Evolutionary conservation across 1,140 invertebrate species (phyloP), one percentile per base, ranked within the genome.

Genomic region (Hormaphis cornu): DNA sequence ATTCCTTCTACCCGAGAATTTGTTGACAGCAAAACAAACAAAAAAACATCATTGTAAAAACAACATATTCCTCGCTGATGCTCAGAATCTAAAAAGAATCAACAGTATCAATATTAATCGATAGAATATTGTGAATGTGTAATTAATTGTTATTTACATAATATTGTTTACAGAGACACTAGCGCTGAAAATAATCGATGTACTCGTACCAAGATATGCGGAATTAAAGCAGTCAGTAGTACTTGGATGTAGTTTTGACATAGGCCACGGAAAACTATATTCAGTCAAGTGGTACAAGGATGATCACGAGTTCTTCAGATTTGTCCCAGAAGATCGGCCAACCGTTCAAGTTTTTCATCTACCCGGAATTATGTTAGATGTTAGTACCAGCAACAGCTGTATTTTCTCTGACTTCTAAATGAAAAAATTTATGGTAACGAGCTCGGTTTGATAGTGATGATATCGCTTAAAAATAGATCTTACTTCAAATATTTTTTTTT

Each of bases 251-350:
- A 69, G 46, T 30, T 76, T 75, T 48, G 74, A 73, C 35, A 28
- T 75, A 1, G 72, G 72, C 3, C 30, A 53, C 12, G 70, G 42
- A 5, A 76, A 71, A 48, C 48, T 76, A 10, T 86, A 86, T 74
- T 84, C 84, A 2, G 82, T 86, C 20, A 86, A 84, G 73, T 87
- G 86, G 86, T 85, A 84, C 78, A 86, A 85, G 74, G 83, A 85
- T 71, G 80, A 80, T 12, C 72, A 76, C 3, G 83, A 86, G 73
- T 85, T 87, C 76, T 86, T 82, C 76, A 79, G 83, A 72, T 86
- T 77, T 74, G 79, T 81, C 75, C 84, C 84, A 0, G 77, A 84
- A 69, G 83, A 85, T 73, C 79, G 79, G 74, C 86, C 86, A 66
- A 81, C 84, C 12, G 81, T 81, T 33, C 80, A 84, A 75, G 80